Percentiles rank a stretch among this genome's conserved stretches.
These are phyloP conservation scores for Ameiurus melas DNA, from an alignment of 2,113 vertebrate genomes.

Conservation along the genomic window DNA sequence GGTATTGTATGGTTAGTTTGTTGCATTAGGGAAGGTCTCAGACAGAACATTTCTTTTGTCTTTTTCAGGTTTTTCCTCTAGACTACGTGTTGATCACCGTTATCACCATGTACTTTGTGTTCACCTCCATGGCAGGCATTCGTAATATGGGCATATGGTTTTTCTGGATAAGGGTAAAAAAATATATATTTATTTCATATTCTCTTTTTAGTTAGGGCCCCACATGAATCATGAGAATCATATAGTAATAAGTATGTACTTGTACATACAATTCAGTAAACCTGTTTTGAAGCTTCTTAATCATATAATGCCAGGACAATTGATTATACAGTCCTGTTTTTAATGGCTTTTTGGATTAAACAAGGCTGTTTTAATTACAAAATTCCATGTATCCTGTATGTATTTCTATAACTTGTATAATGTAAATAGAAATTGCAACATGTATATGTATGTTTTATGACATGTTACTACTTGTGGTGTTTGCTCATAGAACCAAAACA, in stretches of 20 bases:
- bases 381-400: not conserved
- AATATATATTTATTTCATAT: not conserved
- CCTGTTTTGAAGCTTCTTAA: not conserved
- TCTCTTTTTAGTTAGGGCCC: not conserved
- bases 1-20: not conserved
- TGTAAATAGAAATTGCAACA: not conserved
- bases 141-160: slow-evolving; percentile 99
- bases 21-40: not conserved
- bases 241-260: not conserved
- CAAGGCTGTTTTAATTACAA: not conserved
- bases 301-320: not conserved
- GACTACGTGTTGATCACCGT: slow-evolving; percentile 95
- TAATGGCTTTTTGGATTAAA: not conserved
- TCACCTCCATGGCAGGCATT: slow-evolving; percentile 98
- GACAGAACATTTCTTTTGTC: not conserved
- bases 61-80: slow-evolving; percentile 89
- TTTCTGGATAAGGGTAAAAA: slow-evolving; percentile 92
- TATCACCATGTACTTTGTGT: slow-evolving; percentile 97
- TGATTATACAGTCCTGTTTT: not conserved
- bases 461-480: no score
- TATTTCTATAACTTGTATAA: not conserved
- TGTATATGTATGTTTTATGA: not conserved
- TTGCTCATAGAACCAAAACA: not conserved
- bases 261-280: not conserved
- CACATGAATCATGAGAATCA: not conserved